A percentile compares a stretch with the other conserved stretches of the same genome.
Conservation (phyloP, 2,113 vertebrate genomes). For the Butorides virescens region DNA sequence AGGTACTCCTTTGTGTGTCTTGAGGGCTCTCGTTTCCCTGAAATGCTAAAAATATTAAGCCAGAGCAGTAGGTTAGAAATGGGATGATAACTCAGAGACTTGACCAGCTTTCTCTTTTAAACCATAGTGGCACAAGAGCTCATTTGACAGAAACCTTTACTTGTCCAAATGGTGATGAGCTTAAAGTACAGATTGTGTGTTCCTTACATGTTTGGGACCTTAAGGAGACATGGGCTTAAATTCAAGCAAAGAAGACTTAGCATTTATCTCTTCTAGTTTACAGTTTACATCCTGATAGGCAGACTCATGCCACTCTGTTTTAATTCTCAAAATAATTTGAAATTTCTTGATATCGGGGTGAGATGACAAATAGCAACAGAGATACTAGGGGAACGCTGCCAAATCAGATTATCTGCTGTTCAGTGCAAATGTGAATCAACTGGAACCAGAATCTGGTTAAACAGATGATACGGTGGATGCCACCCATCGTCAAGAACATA, state of each 20-base stretch:
- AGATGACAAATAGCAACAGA: not conserved
- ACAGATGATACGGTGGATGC: not conserved
- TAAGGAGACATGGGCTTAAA: not conserved
- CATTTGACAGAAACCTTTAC: not conserved
- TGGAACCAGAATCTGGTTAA: not conserved
- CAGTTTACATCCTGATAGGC: not conserved
- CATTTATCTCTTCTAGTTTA: not conserved
- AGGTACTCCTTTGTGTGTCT: not conserved
- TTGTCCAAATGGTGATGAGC: not conserved
- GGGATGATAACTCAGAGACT: not conserved
- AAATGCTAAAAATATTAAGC: not conserved
- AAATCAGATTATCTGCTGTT: not conserved
- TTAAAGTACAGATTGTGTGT: not conserved
- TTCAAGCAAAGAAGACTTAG: not conserved
- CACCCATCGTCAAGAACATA: not conserved
- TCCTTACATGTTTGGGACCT: not conserved
- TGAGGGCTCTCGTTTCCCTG: not conserved
- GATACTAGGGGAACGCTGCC: not conserved
- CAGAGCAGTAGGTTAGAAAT: not conserved
- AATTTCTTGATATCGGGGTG: not conserved
- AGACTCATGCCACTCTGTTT: not conserved
- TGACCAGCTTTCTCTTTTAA: not conserved
- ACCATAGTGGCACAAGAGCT: not conserved
- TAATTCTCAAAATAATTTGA: not conserved
- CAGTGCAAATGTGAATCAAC: not conserved